These are phyloP conservation scores for Montipora foliosa DNA, from an alignment of 64 coral and sea anemone genomes.

Conservation along the genomic window DNA sequence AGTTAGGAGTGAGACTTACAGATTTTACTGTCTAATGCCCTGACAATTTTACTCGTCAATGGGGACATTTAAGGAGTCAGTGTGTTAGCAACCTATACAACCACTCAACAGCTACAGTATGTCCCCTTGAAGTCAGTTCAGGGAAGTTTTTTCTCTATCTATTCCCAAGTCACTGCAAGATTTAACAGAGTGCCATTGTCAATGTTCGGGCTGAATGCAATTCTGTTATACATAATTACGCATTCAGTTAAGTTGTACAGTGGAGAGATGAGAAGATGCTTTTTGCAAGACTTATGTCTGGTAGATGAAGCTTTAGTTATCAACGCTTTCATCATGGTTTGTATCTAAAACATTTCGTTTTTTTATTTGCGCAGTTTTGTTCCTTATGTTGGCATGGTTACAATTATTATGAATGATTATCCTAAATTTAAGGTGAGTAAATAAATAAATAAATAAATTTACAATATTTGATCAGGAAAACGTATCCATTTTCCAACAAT, in stretches of 20 bases:
- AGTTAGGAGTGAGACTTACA: background rate
- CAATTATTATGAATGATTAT: slow-evolving; percentile 98
- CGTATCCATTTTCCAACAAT: background rate
- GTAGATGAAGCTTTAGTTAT: background rate
- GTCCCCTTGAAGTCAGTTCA: too few relatives aligned
- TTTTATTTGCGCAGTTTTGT: slow-evolving; percentile 93
- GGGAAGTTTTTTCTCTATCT: too few relatives aligned
- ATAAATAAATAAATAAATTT: background rate
- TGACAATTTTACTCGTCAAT: too few relatives aligned
- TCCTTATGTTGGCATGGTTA: slow-evolving; percentile 98
- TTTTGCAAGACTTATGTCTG: background rate
- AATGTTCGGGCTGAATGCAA: too few relatives aligned
- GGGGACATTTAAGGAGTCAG: too few relatives aligned
- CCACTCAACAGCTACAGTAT: too few relatives aligned
- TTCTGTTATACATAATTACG: too few relatives aligned
- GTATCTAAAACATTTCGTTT: too few relatives aligned
- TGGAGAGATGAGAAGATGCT: background rate
- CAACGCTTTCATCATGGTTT: background rate
- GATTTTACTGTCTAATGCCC: background rate
- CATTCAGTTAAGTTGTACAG: too few relatives aligned
- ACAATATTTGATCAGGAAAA: background rate
- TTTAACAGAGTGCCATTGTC: too few relatives aligned
- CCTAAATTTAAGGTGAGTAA: slow-evolving; percentile 96
- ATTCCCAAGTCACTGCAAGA: too few relatives aligned
- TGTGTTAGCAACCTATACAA: too few relatives aligned